Base-by-base conservation (phyloP, 2,888 invertebrate genomes). In the Phortica okadai region DNA sequence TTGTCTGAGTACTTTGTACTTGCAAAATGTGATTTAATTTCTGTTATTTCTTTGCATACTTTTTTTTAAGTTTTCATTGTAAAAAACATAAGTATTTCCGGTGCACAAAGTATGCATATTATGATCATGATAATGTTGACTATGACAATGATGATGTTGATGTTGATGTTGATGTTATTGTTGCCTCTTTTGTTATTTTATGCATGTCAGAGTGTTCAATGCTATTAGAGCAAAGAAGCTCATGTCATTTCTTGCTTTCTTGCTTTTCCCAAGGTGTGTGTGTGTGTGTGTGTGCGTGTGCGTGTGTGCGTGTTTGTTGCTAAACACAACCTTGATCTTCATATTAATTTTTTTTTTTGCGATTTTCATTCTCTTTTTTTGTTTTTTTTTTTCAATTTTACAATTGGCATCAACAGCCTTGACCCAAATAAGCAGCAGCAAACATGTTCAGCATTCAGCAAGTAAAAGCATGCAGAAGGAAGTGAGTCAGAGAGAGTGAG, bases 251-350 rank as follows among this genome's bases (percentile, higher is more conserved):
- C 33, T 33, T 33, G 33, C 33, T 33, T 33, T 4, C 33, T 33
- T 33, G 33, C 33, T 33, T 33, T 3, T 14, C 2, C 50, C 21
- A 21, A 21, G 21, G 21, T 21, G 21, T 21, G 21, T 21, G 21
- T 21, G 21, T 21, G 21, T 21, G 21, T 21, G 21, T 21, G 21
- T 21, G 50, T 14, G 14, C 50, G 2, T 50, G 0, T 21, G 16
- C 25, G 62, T 1, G 33, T 62, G 6, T 25, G 25, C 8, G 8
- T 25, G 25, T 62, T 10, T 62, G 25, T 5, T 50, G 50, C 10
- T 11, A 50, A 6, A 45, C 7, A 44, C 41, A 66, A 64, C 85
- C 85, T 83, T 85, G 85, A 85, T 86, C 85, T 86, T 85, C 85
- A 86, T 84, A 80, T 76, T 84, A 82, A 81, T 83, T 82, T 83